A percentile compares a stretch with the other conserved stretches of the same genome.
phyloP scores from a whole-genome alignment of 2,113 vertebrate species.

The Callocephalon fimbriatum region DNA sequence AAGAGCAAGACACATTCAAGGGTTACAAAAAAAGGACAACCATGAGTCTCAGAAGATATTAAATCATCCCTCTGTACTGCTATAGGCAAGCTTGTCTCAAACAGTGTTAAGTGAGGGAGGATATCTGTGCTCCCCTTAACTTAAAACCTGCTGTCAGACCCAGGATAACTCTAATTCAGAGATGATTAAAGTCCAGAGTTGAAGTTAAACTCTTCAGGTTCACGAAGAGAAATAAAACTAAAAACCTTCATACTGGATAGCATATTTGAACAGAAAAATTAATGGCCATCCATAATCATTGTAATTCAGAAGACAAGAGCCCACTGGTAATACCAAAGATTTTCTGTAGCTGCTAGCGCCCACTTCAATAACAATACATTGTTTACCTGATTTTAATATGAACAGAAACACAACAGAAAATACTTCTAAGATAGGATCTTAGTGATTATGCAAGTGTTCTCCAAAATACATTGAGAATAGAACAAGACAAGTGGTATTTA shows the following conservation, averaged over 20 bases:
- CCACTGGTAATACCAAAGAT: neutral
- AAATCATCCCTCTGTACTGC: neutral
- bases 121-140: neutral
- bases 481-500: neutral
- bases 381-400: neutral
- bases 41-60: neutral
- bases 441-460: neutral
- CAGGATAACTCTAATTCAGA: neutral
- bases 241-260: neutral
- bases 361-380: neutral
- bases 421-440: neutral
- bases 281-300: neutral
- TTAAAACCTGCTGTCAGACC: neutral
- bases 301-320: neutral
- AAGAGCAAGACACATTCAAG: neutral
- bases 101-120: neutral
- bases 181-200: neutral
- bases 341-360: neutral
- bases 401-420: constrained; percentile 22
- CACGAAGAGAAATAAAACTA: neutral
- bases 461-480: neutral
- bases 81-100: neutral
- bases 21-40: neutral
- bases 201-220: neutral
- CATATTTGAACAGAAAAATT: neutral